Conservation (phyloP, 2,888 invertebrate species). For the Stenurella melanura region DNA sequence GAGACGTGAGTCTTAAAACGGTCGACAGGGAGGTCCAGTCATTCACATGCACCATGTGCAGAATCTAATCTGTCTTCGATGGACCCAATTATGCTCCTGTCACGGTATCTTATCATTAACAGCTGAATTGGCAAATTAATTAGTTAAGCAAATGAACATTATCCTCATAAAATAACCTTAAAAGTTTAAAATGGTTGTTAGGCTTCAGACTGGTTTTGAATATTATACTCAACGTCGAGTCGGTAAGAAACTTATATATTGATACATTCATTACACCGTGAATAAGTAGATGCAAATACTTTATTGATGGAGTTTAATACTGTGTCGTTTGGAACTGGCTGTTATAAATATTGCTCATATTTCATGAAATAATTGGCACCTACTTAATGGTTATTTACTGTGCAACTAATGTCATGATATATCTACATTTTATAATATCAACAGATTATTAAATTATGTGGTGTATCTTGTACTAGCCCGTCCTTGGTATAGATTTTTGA, state of each 20-base stretch:
- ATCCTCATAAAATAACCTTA: constrained; percentile 38
- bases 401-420: not conserved
- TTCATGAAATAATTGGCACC: constrained; percentile 15
- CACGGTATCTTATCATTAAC: constrained; percentile 53
- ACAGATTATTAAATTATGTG: not conserved
- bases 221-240: constrained; percentile 34
- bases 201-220: constrained; percentile 46
- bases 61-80: constrained; percentile 52
- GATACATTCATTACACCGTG: constrained; percentile 30
- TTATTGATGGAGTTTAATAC: constrained; percentile 14
- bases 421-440: not conserved
- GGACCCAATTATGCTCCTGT: constrained; percentile 57
- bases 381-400: constrained; percentile 8
- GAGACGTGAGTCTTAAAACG: constrained; percentile 59
- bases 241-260: constrained; percentile 16
- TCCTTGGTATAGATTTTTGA: not conserved
- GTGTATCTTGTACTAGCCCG: no score
- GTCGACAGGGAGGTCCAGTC: constrained; percentile 62
- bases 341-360: constrained; percentile 15
- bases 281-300: constrained; percentile 25
- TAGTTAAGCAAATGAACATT: constrained; percentile 49
- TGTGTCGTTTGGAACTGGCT: not conserved
- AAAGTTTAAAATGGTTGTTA: constrained; percentile 42
- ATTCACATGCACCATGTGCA: constrained; percentile 53
- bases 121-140: constrained; percentile 52